A percentile compares a stretch with the other conserved stretches of the same genome.
Conservation (phyloP, 2,113 vertebrate species). For the Pithys albifrons region DNA sequence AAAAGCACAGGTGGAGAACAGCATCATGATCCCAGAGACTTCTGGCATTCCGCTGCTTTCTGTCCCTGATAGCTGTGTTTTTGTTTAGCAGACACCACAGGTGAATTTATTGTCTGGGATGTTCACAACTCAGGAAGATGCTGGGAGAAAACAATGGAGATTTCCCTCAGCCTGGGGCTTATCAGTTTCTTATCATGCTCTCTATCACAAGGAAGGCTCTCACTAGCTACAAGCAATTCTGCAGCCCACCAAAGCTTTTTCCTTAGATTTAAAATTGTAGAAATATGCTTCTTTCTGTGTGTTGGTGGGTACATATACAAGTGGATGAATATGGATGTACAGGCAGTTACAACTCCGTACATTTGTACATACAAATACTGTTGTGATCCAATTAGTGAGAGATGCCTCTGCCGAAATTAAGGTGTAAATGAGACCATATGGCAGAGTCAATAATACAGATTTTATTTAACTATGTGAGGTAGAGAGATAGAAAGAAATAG, state of each 20-base stretch:
- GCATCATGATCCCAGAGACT: fast-evolving
- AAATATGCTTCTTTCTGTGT: background rate
- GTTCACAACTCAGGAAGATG: background rate
- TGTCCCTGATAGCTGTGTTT: background rate
- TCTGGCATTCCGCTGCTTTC: background rate
- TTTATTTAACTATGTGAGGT: background rate
- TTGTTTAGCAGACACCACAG: background rate
- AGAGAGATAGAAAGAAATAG: background rate
- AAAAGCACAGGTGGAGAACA: background rate
- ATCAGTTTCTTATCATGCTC: background rate
- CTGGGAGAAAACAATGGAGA: background rate
- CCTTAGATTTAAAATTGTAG: background rate
- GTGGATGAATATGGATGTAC: background rate
- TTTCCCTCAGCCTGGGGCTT: background rate
- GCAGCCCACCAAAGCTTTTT: background rate
- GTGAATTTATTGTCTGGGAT: background rate
- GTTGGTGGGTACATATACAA: fast-evolving
- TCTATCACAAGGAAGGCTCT: background rate
- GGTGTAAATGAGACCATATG: background rate
- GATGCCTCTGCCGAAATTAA: background rate
- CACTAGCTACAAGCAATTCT: background rate
- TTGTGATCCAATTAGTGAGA: background rate
- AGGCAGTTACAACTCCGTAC: background rate
- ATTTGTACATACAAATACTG: background rate
- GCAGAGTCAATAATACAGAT: fast-evolving